A percentile compares a stretch with the other conserved stretches of the same genome.
Conservation (phyloP, 2,113 vertebrate genomes). For the Pomatostomus ruficeps region DNA sequence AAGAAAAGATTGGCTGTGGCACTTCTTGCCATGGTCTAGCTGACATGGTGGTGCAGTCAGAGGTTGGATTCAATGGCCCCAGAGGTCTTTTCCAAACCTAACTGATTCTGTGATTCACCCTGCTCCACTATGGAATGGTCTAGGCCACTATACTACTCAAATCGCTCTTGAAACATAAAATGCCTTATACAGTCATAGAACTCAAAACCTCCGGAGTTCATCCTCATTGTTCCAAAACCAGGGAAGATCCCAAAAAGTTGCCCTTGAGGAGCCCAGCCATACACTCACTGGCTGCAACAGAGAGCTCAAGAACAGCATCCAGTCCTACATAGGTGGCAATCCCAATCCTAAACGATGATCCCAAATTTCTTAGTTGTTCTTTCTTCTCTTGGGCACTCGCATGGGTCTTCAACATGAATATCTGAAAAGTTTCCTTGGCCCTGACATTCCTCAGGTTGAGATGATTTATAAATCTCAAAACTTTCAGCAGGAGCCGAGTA, state of each 20-base stretch:
- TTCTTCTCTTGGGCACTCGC: fast-evolving
- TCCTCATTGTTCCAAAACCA: background rate
- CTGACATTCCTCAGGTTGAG: background rate
- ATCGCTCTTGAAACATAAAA: background rate
- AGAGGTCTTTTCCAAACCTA: background rate
- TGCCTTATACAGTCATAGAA: fast-evolving
- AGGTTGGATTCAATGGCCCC: background rate
- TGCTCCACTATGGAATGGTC: background rate
- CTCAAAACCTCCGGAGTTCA: background rate
- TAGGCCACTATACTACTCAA: background rate
- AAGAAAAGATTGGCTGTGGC: background rate
- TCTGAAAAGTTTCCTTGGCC: background rate
- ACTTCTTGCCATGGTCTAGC: background rate
- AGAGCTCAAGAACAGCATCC: fast-evolving
- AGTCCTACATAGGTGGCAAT: background rate
- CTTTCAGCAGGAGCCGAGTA: fast-evolving
- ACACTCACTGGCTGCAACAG: fast-evolving
- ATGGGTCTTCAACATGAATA: fast-evolving
- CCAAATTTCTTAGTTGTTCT: background rate
- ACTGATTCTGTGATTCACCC: background rate
- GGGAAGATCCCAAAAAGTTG: background rate
- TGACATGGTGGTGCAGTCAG: fast-evolving
- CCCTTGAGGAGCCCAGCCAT: fast-evolving
- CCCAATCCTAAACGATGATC: background rate
- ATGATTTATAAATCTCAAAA: background rate